Base-by-base conservation (phyloP, 1,140 invertebrate species). In the Kradibia gibbosae region DNA sequence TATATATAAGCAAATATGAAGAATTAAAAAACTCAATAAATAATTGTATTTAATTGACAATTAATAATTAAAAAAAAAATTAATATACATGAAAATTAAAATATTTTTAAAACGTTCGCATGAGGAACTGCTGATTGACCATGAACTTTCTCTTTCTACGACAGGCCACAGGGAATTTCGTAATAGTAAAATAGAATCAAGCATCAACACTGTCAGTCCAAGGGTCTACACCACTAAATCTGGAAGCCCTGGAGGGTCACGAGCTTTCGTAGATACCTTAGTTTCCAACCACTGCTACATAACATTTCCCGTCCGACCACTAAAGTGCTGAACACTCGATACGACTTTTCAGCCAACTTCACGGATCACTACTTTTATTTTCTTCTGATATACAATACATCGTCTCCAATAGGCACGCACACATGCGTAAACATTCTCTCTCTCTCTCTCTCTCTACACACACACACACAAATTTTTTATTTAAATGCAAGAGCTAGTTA, bases 251-350 rank as follows among this genome's bases (percentile, higher is more conserved):
- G 8, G 20, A 28, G 71, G 34, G n/a, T 65, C 42, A 20, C 28
- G 36, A 8, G 25, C 60, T 42, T 75, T 74, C 39, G 20, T 53
- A 20, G 45, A 15, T 36, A 3, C 34, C 31, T 60, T n/a, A 31
- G 13, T 31, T 11, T 11, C 57, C 25, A 31, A 60, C 57, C 10
- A 60, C 25, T 28, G 11, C 57, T 60, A 28, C 57, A 13, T 60
- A 31, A 60, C 57, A 10, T 79, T 72, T 79, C 60, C 25, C 62
- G 28, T 5, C 20, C 22, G 65, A 70, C 25, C 15, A n/a, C 39
- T 34, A 72, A 79, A 79, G 36, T 65, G 39, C 57, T 39, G 22
- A 65, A 22, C 28, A 79, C 55, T 77, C 70, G 70, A 82, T 83
- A 71, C 75, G 82, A 79, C 42, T 42, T 34, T 67, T 31, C 53